Base-by-base conservation (phyloP, 1,140 invertebrate genomes). In the Tenebrio molitor region DNA sequence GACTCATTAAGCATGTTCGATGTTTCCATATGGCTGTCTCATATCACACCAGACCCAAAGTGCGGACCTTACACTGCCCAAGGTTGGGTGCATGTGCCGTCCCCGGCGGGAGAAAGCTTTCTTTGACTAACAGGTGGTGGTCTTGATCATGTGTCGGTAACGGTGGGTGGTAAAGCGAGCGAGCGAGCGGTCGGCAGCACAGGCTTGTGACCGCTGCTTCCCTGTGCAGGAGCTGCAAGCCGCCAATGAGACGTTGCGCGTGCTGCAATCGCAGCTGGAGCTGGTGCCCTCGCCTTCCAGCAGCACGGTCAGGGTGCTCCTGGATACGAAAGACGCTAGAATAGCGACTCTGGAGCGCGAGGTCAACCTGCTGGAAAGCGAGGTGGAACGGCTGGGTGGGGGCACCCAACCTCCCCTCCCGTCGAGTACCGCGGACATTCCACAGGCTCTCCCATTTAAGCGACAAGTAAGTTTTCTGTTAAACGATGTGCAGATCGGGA, bases 301-400 rank as follows among this genome's bases (percentile, higher is more conserved):
- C 84, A 88, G 85, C 77, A 92, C 91, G 71, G 86, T 92, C 80
- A 90, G 89, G 65, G 91, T 91, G 69, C 91, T 93, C 81, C 86
- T 93, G 82, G 91, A 93, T 85, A 93, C 91, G 50, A 93, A 95
- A 89, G 93, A 95, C 84, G 92, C 92, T 72, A 87, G 93, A 79
- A 95, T 95, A 83, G 88, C 90, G 76, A 93, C 91, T 53, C 86
- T 96, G 83, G 93, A 96, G 87, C 91, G 91, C 77, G 92, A 95
- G 82, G 89, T 96, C 70, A 87, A 88, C 67, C 84, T 92, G 77
- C 87, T 95, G 78, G 90, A 92, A 83, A 82, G 85, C 78, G 91
- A 92, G 84, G 80, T 92, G 80, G 87, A 90, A 77, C 86, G 90
- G 76, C 79, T 88, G 88, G 79, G 88, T 85, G 80, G 87, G 84